Conservation (phyloP, 2,888 invertebrate species). For the Diachrysia chrysitis region DNA sequence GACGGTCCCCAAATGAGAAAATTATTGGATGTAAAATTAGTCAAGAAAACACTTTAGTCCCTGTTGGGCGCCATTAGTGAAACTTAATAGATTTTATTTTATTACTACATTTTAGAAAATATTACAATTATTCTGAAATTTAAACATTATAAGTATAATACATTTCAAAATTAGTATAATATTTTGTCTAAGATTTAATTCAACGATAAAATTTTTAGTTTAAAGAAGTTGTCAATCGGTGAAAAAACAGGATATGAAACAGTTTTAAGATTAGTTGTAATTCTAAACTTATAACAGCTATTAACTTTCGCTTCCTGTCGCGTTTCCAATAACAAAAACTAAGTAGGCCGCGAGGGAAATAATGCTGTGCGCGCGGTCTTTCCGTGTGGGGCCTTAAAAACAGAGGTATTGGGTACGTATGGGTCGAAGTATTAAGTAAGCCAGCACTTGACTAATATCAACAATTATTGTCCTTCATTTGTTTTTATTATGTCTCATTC, state of each 20-base stretch:
- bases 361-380: slow-evolving; percentile 62
- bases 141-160: no score
- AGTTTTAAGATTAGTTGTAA: slow-evolving; percentile 22
- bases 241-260: slow-evolving; percentile 10
- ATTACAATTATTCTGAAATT: no score
- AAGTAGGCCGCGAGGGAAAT: slow-evolving; percentile 60
- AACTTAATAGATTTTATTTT: no score
- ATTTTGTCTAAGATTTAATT: no score
- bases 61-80: background rate
- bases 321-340: slow-evolving; percentile 65
- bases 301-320: slow-evolving; percentile 59
- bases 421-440: no score
- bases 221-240: background rate
- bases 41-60: background rate
- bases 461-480: no score
- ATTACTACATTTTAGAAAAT: no score
- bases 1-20: no score
- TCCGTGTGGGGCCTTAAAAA: slow-evolving; percentile 32
- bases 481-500: no score
- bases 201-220: background rate
- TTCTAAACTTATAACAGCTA: slow-evolving; percentile 42
- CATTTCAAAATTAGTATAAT: no score
- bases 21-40: no score
- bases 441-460: no score
- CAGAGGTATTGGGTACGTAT: background rate